These are phyloP conservation scores for Epicampocera succincta DNA, from an alignment of 2,888 invertebrate species.

Conservation along the genomic window DNA sequence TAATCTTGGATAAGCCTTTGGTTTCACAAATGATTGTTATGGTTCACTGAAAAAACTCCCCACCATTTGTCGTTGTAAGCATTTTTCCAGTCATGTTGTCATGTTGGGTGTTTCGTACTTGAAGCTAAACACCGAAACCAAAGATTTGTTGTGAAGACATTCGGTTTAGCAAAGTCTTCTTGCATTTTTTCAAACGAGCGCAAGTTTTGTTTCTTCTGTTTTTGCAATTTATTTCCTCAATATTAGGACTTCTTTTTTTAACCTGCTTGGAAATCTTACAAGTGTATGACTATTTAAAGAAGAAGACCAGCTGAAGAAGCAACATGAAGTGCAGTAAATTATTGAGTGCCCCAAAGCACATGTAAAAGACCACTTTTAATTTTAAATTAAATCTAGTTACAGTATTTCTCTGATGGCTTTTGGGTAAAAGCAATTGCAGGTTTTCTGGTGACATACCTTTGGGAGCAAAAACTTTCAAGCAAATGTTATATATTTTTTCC, in stretches of 20 bases:
- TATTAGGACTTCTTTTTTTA: conserved; percentile 11
- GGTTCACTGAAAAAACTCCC: conserved; percentile 58
- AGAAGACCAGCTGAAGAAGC: not conserved
- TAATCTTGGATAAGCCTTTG: conserved; percentile 69
- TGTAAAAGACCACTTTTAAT: conserved; percentile 12
- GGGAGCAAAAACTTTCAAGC: not conserved
- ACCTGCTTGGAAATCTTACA: conserved; percentile 53
- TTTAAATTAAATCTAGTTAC: conserved; percentile 48
- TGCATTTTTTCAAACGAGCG: not conserved
- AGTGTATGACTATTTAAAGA: conserved; percentile 26
- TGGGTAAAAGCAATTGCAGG: conserved; percentile 8
- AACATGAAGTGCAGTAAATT: not conserved
- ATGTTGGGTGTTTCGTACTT: conserved; percentile 3
- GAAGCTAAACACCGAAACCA: not conserved
- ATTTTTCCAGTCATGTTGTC: conserved; percentile 32
- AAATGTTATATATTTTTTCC: not conserved
- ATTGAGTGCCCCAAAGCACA: conserved; percentile 10
- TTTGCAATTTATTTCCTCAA: conserved; percentile 37
- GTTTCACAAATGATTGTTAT: conserved; percentile 62
- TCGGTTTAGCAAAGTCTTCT: not conserved
- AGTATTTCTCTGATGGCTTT: conserved; percentile 39
- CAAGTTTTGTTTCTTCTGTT: conserved; percentile 18
- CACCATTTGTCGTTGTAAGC: conserved; percentile 24
- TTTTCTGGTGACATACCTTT: conserved; percentile 39
- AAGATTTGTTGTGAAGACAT: conserved; percentile 1